phyloP scores from a whole-genome alignment of 2,888 invertebrate genomes.

The Thereva unica region DNA sequence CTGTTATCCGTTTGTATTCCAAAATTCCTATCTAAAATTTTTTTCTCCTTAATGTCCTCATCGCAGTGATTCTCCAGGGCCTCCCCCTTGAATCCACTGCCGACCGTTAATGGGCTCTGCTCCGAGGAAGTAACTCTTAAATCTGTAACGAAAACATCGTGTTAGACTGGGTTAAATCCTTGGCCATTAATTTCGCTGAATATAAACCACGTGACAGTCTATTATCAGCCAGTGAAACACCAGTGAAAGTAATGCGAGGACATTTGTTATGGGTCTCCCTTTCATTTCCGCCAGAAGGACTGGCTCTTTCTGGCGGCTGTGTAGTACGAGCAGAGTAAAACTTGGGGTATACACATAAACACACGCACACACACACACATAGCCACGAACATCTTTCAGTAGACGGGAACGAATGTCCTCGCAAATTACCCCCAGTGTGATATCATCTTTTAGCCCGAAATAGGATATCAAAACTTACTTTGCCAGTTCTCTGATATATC shows the following conservation, averaged over 20 bases:
- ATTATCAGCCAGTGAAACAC: neutral
- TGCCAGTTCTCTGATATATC: slow-evolving; percentile 85
- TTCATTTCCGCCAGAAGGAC: no score
- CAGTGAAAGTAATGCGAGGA: no score
- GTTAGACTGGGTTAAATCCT: neutral
- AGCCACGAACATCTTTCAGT: neutral
- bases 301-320: no score
- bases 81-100: slow-evolving; percentile 33
- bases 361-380: no score
- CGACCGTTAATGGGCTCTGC: slow-evolving; percentile 22
- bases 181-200: neutral
- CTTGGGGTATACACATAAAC: neutral
- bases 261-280: no score
- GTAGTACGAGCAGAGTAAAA: no score
- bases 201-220: neutral
- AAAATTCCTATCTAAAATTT: slow-evolving; percentile 52
- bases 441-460: slow-evolving; percentile 1
- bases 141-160: slow-evolving; percentile 22
- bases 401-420: neutral
- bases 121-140: slow-evolving; percentile 38
- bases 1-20: slow-evolving; percentile 47
- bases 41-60: slow-evolving; percentile 43
- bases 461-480: slow-evolving; percentile 57
- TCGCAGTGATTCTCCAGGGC: slow-evolving; percentile 40
- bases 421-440: slow-evolving; percentile 25